Percentiles rank a stretch among this genome's conserved stretches.
Evolutionary conservation across 2,888 invertebrate genomes (phyloP).

Genomic region (Caenorhabditis imperialis): DNA sequence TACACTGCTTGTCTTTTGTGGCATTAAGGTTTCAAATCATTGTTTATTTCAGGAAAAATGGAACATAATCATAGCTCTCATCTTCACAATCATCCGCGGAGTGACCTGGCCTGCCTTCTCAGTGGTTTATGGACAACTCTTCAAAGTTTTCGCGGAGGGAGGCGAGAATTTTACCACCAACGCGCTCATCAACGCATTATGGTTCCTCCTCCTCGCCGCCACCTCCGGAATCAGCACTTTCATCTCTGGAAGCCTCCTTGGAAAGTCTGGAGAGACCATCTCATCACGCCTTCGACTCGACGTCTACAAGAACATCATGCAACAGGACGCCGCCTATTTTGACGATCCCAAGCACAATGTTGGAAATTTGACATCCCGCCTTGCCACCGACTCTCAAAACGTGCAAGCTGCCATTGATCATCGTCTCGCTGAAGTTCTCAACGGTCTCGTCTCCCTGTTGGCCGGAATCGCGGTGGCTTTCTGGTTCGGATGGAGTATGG

Average conservation of each 20-base stretch:
- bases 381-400: conserved; percentile 80
- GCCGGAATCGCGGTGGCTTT: conserved; percentile 70
- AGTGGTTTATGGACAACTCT: conserved; percentile 73
- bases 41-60: conserved; percentile 43
- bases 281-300: conserved; percentile 74
- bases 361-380: conserved; percentile 78
- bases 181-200: conserved; percentile 53
- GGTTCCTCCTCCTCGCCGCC: conserved; percentile 57
- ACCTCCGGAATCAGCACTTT: conserved; percentile 62
- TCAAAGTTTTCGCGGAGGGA: conserved; percentile 57
- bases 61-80: conserved; percentile 59
- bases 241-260: conserved; percentile 61
- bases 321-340: conserved; percentile 79
- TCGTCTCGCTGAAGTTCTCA: conserved; percentile 70
- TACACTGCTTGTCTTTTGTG: not conserved
- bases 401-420: conserved; percentile 78
- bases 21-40: not conserved
- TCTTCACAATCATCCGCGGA: conserved; percentile 66
- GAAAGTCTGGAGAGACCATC: conserved; percentile 66
- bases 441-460: conserved; percentile 63
- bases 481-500: conserved; percentile 72
- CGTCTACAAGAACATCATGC: conserved; percentile 78
- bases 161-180: conserved; percentile 18
- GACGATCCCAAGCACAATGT: conserved; percentile 78
- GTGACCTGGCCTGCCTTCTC: conserved; percentile 73